Evolutionary conservation across 2,113 vertebrate species (phyloP), one percentile per base, ranked within the genome.

Genomic region (Scalopus aquaticus): DNA sequence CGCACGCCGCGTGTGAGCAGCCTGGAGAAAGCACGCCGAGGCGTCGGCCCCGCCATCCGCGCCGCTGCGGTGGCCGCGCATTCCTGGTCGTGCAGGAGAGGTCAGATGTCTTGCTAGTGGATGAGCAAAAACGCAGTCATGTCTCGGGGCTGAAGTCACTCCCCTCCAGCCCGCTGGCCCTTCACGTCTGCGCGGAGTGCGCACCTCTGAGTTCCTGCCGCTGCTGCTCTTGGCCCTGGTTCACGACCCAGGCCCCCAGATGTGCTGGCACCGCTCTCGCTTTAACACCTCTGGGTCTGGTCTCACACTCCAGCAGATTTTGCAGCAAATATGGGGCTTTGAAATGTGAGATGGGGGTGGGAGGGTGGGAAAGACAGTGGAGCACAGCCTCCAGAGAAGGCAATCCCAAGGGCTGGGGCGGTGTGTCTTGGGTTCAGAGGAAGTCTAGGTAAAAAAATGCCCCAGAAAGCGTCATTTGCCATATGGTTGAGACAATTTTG

Each of bases 1-100:
- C 77, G 88, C 74, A 72, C 7, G 56, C 70, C 79, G 60, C 82
- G 86, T 96, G 95, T 94, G 82, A 92, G 87, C 72, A 90, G 90
- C 95, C 67, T 10, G 19, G 46, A 90, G 73, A 95, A 93, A 94
- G 74, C 90, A 84, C 8, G 37, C 15, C 86, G 83, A 96, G 94
- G 90, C 91, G 2, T 22, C 67, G 69, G 77, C 73, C 67, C 58
- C 49, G 60, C 16, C 72, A 69, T 81, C 90, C 60, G 83, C 92
- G 92, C 88, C 95, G 76, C 32, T 85, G 77, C 83, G 90, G 87
- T 49, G 49, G 93, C 87, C 83, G 79, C 9, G 78, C 42, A n/a
- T 73, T 44, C 83, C 86, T 64, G 46, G 76, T 11, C 4, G 67
- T 60, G 10, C 42, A 65, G 69, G n/a, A 76, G 72, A 83, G 77